Base-by-base conservation (phyloP, 2,888 invertebrate genomes). In the Caenorhabditis zanzibari region DNA sequence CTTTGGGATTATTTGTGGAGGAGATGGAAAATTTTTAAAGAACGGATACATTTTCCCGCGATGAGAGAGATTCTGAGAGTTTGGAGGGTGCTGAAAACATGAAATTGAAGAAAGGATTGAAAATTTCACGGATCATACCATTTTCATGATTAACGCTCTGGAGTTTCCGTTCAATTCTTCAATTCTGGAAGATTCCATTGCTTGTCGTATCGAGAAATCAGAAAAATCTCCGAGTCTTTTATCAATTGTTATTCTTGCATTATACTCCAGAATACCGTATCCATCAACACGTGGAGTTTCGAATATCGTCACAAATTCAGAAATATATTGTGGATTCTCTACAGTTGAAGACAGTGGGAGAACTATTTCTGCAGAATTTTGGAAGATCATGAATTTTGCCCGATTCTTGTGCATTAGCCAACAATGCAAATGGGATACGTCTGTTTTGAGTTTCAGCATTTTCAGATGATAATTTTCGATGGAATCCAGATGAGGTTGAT, bases 341-440 rank as follows among this genome's bases (percentile, higher is more conserved):
- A 63, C 19, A 5, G 22, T 16, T 14, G 49, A 19, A 2, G 61
- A 59, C 16, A 73, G 28, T 0, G 81, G 73, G 6, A 69, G 32
- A 19, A 74, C 26, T 10, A 68, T 54, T 28, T 74, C 61, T 1
- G 35, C 52, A 14, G 81, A 61, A 4, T 61, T 61, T 69, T 74
- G 74, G 19, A 81, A 68, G 5, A 81, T 54, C 41, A 74, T 24
- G 19, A 81, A 81, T 61, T 74, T 74, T 3, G 74, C 59, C 5
- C 61, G 28, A 7, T 38, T 49, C 7, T 63, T 52, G 19, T 81
- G 75, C 75, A 75, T 81, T 10, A 75, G 38, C 28, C 49, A 71
- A 41, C 81, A 81, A 41, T 72, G n/a, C 2, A 81, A 52, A 54
- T 76, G 75, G 0, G 81, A 49, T n/a, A 81, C 16, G 14, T 75